A percentile compares a stretch with the other conserved stretches of the same genome.
These are phyloP conservation scores for Machaerirhynchus nigripectus DNA, from an alignment of 2,113 vertebrate species.

Conservation along the genomic window DNA sequence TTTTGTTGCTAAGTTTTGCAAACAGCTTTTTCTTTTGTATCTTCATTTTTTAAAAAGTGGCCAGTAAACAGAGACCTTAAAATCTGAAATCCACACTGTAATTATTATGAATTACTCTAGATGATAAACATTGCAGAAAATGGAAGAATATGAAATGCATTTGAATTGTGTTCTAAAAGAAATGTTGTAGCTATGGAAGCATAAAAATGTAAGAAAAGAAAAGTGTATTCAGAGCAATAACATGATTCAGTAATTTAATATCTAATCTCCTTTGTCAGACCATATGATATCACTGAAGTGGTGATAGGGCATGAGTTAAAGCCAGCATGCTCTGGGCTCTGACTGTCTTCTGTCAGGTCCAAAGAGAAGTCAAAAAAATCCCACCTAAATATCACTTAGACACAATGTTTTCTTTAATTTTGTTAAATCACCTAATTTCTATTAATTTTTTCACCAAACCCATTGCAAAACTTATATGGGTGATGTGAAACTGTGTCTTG, in stretches of 20 bases:
- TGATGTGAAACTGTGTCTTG: background rate
- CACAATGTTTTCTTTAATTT: background rate
- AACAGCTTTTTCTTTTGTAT: background rate
- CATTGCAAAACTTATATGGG: background rate
- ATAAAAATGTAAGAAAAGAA: background rate
- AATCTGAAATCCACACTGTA: background rate
- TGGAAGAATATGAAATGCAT: background rate
- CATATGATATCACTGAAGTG: background rate
- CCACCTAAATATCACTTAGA: background rate
- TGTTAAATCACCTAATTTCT: background rate
- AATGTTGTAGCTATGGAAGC: background rate
- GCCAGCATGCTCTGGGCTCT: background rate
- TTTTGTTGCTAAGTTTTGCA: background rate
- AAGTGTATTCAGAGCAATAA: background rate
- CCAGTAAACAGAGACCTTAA: background rate
- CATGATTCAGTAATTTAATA: background rate
- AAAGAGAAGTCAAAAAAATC: background rate
- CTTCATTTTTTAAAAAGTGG: background rate
- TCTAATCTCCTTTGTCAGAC: background rate
- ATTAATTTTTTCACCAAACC: background rate
- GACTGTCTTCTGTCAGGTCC: background rate
- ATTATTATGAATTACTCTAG: background rate
- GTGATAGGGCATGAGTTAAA: background rate
- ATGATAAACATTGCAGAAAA: background rate
- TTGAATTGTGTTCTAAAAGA: background rate